Base-by-base conservation (phyloP, 1,140 invertebrate species). In the Bombus sibiricus region DNA sequence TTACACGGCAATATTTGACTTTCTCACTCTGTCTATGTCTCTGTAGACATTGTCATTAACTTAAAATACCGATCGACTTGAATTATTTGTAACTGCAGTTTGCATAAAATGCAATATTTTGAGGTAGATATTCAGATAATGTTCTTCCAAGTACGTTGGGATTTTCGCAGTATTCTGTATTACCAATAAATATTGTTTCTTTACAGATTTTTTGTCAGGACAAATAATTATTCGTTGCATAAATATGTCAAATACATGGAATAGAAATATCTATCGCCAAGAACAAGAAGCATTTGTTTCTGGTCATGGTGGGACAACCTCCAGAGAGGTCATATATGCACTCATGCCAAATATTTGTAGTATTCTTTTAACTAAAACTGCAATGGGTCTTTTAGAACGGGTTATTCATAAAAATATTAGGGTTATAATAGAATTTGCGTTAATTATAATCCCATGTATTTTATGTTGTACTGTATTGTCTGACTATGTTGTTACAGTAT, bases 371-470 rank as follows among this genome's bases (percentile, higher is more conserved):
- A 87, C 93, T 32, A 85, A 88, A 13, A 93, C 93, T 12, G 92
- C 86, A 43, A 18, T 89, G 66, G 86, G 71, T 18, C 64, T 94
- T n/a, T 43, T 91, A 66, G 78, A 69, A 28, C 73, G 78, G 43
- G 66, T 87, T 28, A 76, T 82, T 8, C 86, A 90, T 83, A 86
- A n/a, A 41, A 92, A 91, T 79, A 43, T 88, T 4, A 85, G 78
- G 81, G 87, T 93, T 83, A 32, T 93, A 47, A 72, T 95, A 37
- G 96, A 96, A 93, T 96, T 96, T 91, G 28, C 93, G 22, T 69
- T 95, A 13, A 95, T 95, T 34, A 92, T 96, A 25, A 69, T 96
- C 13, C 95, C 96, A 28, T 92, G 95, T 84, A 94, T 96, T 72
- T 76, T 96, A 28, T 95, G 93, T 28, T 95, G 95, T 68, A 96